Base-by-base conservation (phyloP, 2,888 invertebrate genomes). In the Eledona agricola region DNA sequence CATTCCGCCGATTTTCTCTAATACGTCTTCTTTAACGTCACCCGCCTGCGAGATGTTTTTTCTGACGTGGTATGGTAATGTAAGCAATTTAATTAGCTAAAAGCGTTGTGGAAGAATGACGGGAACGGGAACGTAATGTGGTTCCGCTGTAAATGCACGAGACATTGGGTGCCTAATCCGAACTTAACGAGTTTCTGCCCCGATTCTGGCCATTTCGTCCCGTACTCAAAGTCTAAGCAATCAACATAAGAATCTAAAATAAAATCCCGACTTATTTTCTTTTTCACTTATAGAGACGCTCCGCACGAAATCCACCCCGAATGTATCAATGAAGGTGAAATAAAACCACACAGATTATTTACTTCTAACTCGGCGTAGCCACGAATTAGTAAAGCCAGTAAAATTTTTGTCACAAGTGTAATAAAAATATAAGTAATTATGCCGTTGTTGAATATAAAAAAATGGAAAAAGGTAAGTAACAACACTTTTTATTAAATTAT, bases 101-200 rank as follows among this genome's bases (percentile, higher is more conserved):
- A 67, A 70, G 68, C 66, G 57, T 58, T 55, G 60, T 58, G 61
- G 59, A 34, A 45, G 63, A 66, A 62, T 60, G 64, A 63, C 56
- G 32, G 43, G 51, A 51, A 56, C 47, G 47, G 56, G 51, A 51
- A 57, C 60, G 58, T 60, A 60, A 62, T 60, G 60, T 42, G 62
- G 58, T 57, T 57, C 55, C 57, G 58, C 59, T 65, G 66, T 64
- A 65, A 70, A 71, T 60, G 58, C 57, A 70, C 70, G 69, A 68
- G 66, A 71, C 71, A 72, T 72, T 72, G 72, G 70, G 68, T 68
- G 66, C 71, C 69, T 75, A 75, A 75, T 75, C 75, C 74, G 59
- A 67, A 71, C 71, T 74, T 74, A 75, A 75, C 74, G 74, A 74
- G 74, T 73, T 73, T 71, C 69, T 65, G 66, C 65, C 66, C 67